Evolutionary conservation across 2,113 vertebrate species (phyloP).

Genomic region (Leptodactylus fuscus): DNA sequence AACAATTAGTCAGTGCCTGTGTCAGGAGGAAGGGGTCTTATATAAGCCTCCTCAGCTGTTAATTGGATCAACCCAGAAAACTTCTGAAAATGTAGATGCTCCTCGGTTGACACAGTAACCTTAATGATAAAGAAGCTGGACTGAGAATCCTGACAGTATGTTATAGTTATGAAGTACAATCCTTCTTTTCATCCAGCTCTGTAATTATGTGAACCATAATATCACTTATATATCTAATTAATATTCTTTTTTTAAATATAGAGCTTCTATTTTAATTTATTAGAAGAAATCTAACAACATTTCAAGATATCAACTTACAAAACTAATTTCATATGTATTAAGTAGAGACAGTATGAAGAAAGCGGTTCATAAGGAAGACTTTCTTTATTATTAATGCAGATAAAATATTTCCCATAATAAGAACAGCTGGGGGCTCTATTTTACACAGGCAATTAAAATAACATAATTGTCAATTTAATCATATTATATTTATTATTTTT

Average conservation of each 20-base stretch:
- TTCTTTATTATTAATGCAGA: not conserved
- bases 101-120: too few species aligned
- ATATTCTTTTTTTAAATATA: conserved; percentile 12
- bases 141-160: too few species aligned
- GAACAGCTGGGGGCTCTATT: conserved; percentile 7
- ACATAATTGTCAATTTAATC: not conserved
- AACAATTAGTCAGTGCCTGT: too few species aligned
- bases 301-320: not conserved
- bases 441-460: conserved; percentile 7
- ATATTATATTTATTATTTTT: not conserved
- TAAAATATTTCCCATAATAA: not conserved
- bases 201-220: too few species aligned
- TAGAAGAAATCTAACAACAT: not conserved
- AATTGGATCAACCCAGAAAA: too few species aligned
- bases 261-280: not conserved
- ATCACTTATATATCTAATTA: not conserved
- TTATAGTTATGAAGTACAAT: not conserved
- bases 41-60: too few species aligned
- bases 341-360: not conserved
- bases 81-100: too few species aligned
- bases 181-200: not conserved
- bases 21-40: too few species aligned
- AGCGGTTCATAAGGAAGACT: not conserved
- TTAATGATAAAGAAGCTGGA: too few species aligned
- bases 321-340: conserved; percentile 6